Base-by-base conservation (phyloP, 2,888 invertebrate genomes). In the Pristionchus exspectatus region DNA sequence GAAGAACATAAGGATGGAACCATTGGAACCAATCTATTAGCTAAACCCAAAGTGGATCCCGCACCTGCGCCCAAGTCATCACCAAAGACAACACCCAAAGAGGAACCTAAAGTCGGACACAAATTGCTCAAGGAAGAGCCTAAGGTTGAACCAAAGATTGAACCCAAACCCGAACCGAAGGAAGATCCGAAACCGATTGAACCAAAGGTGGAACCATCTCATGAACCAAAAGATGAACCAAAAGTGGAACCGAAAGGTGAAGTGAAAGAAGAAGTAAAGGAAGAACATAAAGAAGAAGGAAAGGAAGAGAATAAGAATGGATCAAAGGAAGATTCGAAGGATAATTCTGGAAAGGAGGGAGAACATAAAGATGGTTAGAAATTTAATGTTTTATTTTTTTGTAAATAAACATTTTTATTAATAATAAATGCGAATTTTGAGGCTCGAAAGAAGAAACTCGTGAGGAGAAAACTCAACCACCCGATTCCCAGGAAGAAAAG, bases 261-360 rank as follows among this genome's bases (percentile, higher is more conserved):
- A 69, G 30, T 30, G 69, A 69, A 77, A 24, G 44, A 38, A 18
- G 74, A 77, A 24, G 10, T 0, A 27, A 77, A 77, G 44, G 74
- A 77, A 7, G 74, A 77, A 77, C 33, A 77, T 16, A 77, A 77
- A 12, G 74, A 44, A 44, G 74, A 77, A 24, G 44, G 44, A 77
- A 77, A 77, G 74, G 74, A 77, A 44, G 74, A 72, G n/a, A 3
- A 69, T 24, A 72, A 72, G 33, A 33, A 72, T 24, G 74, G 44
- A 38, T 44, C 33, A 38, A 77, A 77, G 74, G 74, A 77, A 24
- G 74, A 77, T 30, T 69, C 69, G 18, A 69, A 69, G 30, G 69
- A 69, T 27, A 27, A 69, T 69, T 50, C 44, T 50, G 66, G 66
- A 33, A 72, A 72, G 72, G 33, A 72, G 72, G 72, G 33, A 72